Conservation (phyloP, 2,888 invertebrate species). For the Elmis aenea region DNA sequence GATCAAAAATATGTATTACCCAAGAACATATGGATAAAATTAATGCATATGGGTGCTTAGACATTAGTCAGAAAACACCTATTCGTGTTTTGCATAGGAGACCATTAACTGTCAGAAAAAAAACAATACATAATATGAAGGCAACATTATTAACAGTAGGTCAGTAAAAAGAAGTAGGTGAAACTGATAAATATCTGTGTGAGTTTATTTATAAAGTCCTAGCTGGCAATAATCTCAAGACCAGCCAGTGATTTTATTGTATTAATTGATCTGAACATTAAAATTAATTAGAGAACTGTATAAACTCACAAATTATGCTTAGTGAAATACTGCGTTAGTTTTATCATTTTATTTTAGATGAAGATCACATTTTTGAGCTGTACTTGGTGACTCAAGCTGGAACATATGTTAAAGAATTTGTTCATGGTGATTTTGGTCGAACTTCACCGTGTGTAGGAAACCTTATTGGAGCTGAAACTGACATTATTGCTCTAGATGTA, state of each 20-base stretch:
- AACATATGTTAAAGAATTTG: slow-evolving; percentile 96
- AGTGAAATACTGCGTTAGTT: slow-evolving; percentile 10
- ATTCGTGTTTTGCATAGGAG: slow-evolving; percentile 84
- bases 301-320: slow-evolving; percentile 22
- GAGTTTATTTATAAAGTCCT: too few relatives aligned
- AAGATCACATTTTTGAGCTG: slow-evolving; percentile 57
- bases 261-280: too few relatives aligned
- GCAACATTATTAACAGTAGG: too few relatives aligned
- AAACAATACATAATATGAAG: slow-evolving; percentile 61
- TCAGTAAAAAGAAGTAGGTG: too few relatives aligned
- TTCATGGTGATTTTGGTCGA: slow-evolving; percentile 92
- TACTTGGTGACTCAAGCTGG: slow-evolving; percentile 81
- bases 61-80: slow-evolving; percentile 79
- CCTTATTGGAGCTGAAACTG: slow-evolving; percentile 65
- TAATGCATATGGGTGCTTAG: slow-evolving; percentile 46
- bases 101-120: slow-evolving; percentile 64
- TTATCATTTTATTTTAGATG: slow-evolving; percentile 37
- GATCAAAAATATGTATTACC: slow-evolving; percentile 44
- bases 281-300: too few relatives aligned
- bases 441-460: slow-evolving; percentile 72
- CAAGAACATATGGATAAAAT: slow-evolving; percentile 51
- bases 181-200: too few relatives aligned
- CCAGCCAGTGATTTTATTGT: too few relatives aligned
- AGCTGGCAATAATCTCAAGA: too few relatives aligned
- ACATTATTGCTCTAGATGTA: slow-evolving; percentile 92